A percentile compares a stretch with the other conserved stretches of the same genome.
phyloP scores from a whole-genome alignment of 1,140 invertebrate genomes.

The Bombus soroeensis region DNA sequence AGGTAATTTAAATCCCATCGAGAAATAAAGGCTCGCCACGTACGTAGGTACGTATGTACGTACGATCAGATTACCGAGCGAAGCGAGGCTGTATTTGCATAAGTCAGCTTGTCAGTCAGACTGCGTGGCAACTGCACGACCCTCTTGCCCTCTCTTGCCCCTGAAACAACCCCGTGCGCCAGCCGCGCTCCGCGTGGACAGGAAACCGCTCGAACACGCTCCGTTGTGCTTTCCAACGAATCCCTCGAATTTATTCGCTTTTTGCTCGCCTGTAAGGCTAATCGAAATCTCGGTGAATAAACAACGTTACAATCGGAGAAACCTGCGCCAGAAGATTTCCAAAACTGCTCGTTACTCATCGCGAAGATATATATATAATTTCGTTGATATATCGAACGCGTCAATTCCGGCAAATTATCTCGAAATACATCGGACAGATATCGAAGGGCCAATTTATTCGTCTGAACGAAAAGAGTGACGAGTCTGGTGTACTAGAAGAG shows the following conservation, averaged over 20 bases:
- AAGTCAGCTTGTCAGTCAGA: slow-evolving; percentile 83
- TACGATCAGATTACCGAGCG: slow-evolving; percentile 79
- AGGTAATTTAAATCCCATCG: slow-evolving; percentile 81
- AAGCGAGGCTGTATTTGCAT: slow-evolving; percentile 81
- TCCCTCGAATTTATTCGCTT: slow-evolving; percentile 59
- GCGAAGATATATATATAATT: background rate
- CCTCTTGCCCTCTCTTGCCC: slow-evolving; percentile 75
- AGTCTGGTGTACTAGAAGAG: background rate
- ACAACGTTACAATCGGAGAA: background rate
- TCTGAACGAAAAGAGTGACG: background rate
- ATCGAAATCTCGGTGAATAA: slow-evolving; percentile 22
- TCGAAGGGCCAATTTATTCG: background rate
- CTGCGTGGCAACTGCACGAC: slow-evolving; percentile 79
- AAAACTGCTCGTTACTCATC: background rate
- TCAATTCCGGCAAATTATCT: background rate
- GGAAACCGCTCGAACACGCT: slow-evolving; percentile 62
- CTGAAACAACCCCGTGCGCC: slow-evolving; percentile 71
- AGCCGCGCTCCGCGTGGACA: slow-evolving; percentile 45
- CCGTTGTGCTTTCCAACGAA: slow-evolving; percentile 55
- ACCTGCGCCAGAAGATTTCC: background rate
- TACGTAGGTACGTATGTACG: slow-evolving; percentile 60
- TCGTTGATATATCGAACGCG: background rate
- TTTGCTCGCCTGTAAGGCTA: background rate
- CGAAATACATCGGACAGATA: background rate
- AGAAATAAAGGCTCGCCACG: slow-evolving; percentile 72